A percentile compares a stretch with the other conserved stretches of the same genome.
Evolutionary conservation across 2,113 vertebrate genomes (phyloP).

Genomic region (Oncorhynchus clarkii): DNA sequence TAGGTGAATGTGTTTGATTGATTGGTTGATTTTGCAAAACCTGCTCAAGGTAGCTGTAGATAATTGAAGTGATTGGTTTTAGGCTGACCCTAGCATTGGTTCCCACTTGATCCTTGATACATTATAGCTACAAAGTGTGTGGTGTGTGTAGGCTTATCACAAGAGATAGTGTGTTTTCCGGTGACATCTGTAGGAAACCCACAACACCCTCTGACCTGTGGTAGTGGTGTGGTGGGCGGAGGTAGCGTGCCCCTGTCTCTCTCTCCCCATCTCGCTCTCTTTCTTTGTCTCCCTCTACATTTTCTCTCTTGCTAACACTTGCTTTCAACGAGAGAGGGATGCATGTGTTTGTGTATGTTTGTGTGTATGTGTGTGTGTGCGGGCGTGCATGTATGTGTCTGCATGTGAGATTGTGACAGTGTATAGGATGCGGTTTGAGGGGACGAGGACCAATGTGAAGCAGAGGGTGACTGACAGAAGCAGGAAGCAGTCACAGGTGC

Average conservation of each 20-base stretch:
- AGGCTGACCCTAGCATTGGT: not conserved
- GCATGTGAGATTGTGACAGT: constrained; percentile 54
- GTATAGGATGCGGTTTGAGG: constrained; percentile 67
- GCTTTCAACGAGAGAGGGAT: not conserved
- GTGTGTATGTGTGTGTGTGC: constrained; percentile 3
- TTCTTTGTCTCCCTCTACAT: constrained; percentile 5
- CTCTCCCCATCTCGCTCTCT: not conserved
- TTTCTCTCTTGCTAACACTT: not conserved
- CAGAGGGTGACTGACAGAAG: constrained; percentile 66
- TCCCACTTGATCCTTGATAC: not conserved
- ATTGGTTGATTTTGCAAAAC: too few relatives aligned
- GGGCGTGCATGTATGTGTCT: constrained; percentile 8
- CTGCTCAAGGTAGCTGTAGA: too few relatives aligned
- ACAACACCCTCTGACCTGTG: constrained; percentile 36
- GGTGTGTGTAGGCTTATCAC: constrained; percentile 5
- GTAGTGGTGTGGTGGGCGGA: constrained; percentile 47
- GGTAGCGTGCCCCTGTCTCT: constrained; percentile 24
- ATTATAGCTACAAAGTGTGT: not conserved
- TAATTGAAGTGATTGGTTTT: too few relatives aligned
- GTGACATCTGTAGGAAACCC: constrained; percentile 41
- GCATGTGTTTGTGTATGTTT: constrained; percentile 11
- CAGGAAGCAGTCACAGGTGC: constrained; percentile 80
- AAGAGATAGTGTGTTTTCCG: not conserved
- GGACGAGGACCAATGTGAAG: constrained; percentile 47
- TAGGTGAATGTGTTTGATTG: too few relatives aligned